These are phyloP conservation scores for Terrapene triunguis DNA, from an alignment of 2,113 vertebrate species.

Conservation along the genomic window DNA sequence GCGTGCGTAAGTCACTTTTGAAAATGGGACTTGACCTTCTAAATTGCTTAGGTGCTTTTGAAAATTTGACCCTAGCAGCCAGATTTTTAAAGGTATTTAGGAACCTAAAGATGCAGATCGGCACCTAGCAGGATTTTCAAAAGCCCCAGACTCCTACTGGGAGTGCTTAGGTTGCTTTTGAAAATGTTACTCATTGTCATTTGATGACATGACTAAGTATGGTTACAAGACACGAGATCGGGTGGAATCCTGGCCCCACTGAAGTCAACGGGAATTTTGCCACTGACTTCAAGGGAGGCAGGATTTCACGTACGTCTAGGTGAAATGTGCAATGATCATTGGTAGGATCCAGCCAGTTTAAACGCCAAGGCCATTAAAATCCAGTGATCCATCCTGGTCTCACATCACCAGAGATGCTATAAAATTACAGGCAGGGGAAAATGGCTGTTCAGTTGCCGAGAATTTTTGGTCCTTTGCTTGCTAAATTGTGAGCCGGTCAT, in stretches of 20 bases:
- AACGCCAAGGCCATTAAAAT: background rate
- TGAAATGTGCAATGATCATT: background rate
- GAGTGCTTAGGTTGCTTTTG: background rate
- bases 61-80: background rate
- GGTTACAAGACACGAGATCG: fast-evolving
- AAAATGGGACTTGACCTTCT: background rate
- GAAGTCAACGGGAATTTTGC: background rate
- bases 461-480: background rate
- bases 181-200: background rate
- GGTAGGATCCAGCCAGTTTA: background rate
- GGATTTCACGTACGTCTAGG: background rate
- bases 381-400: background rate
- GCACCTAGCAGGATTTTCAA: background rate
- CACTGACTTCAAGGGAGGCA: background rate
- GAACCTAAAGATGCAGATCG: background rate
- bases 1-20: background rate
- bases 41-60: background rate
- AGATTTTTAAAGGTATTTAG: background rate
- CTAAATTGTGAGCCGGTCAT: background rate
- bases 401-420: background rate
- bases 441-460: background rate
- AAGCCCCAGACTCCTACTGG: background rate
- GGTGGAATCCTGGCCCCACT: fast-evolving
- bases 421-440: background rate
- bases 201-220: background rate